Percentiles rank a stretch among this genome's conserved stretches.
These are phyloP conservation scores for Littorina saxatilis DNA, from an alignment of 1,140 invertebrate genomes.

Conservation along the genomic window DNA sequence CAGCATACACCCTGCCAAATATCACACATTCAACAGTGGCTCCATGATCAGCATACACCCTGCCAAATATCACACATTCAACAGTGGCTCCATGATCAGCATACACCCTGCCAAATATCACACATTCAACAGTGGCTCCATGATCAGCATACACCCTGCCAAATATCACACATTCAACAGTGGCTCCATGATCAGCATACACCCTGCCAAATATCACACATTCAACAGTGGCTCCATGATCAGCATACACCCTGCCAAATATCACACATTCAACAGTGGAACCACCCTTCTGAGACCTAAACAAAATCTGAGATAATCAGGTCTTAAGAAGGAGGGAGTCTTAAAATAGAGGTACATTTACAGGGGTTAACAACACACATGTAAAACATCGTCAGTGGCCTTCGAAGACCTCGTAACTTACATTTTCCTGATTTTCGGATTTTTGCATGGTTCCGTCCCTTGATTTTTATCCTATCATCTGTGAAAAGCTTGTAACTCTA, in stretches of 20 bases:
- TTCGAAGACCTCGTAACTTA: no score
- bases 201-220: conserved; percentile 78
- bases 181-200: conserved; percentile 81
- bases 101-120: conserved; percentile 84
- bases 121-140: conserved; percentile 77
- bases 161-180: conserved; percentile 79
- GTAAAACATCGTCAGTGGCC: no score
- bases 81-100: conserved; percentile 80
- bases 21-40: conserved; percentile 83
- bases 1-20: conserved; percentile 87
- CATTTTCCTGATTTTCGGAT: no score
- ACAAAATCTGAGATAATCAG: no score
- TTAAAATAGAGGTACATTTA: no score
- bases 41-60: conserved; percentile 97
- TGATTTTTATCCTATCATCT: no score
- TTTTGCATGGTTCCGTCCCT: no score
- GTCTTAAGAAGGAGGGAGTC: no score
- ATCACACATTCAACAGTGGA: conserved; percentile 78
- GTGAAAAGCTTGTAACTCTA: no score
- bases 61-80: conserved; percentile 63
- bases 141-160: conserved; percentile 86
- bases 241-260: conserved; percentile 87
- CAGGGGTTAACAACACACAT: no score
- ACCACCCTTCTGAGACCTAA: no score
- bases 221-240: conserved; percentile 77